These are phyloP conservation scores for Heptranchias perlo DNA, from an alignment of 2,113 vertebrate genomes.

Conservation along the genomic window DNA sequence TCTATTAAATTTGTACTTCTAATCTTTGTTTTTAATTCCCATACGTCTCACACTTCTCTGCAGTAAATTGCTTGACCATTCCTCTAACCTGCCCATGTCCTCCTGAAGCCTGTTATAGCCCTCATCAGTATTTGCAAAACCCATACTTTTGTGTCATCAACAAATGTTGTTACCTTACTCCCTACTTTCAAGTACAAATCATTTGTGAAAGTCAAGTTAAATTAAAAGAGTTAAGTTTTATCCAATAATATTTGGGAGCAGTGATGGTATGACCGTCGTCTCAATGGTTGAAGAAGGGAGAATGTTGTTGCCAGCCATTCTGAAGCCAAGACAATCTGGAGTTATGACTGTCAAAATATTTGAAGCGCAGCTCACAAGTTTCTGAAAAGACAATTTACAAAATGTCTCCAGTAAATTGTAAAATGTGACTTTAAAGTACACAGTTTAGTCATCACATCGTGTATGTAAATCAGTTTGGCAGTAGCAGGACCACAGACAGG, in stretches of 20 bases:
- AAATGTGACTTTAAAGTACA: constrained; percentile 10
- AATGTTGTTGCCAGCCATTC: not conserved
- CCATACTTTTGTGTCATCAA: not conserved
- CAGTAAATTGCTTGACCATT: not conserved
- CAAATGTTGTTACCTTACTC: not conserved
- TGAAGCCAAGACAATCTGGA: not conserved
- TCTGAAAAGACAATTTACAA: not conserved
- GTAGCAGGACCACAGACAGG: not conserved
- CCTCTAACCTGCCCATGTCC: not conserved
- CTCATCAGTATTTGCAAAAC: not conserved
- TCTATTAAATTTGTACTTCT: not conserved
- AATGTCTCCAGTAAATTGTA: not conserved
- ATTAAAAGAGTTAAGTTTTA: not conserved
- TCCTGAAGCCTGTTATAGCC: not conserved
- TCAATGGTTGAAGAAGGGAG: not conserved
- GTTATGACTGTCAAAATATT: not conserved
- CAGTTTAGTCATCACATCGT: not conserved
- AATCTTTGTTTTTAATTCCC: not conserved
- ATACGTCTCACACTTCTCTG: not conserved
- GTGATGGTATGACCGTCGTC: not conserved
- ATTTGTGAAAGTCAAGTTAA: not conserved
- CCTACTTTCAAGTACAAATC: not conserved
- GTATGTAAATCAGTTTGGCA: constrained; percentile 21
- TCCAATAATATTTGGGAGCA: not conserved
- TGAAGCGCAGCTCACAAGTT: not conserved